These are phyloP conservation scores for Nycteola revayana DNA, from an alignment of 2,888 invertebrate species.

Conservation along the genomic window DNA sequence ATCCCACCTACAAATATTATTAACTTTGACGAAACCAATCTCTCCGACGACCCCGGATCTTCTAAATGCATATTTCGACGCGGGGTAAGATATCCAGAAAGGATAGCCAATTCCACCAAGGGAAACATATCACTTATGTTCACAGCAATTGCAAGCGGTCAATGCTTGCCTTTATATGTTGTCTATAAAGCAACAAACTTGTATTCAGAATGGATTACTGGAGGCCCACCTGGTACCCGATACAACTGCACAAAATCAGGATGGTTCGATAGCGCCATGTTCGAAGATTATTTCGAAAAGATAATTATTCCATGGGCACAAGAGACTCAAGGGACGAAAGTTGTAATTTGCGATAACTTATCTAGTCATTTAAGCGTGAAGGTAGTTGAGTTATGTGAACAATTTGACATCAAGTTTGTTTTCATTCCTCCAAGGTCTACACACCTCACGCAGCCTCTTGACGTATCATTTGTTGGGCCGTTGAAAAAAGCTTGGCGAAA, in stretches of 20 bases:
- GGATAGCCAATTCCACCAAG: constrained; percentile 22
- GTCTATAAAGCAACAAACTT: constrained; percentile 11
- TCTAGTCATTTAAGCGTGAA: background rate
- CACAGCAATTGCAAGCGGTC: constrained; percentile 5
- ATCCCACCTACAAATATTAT: constrained; percentile 7
- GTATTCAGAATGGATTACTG: constrained; percentile 6
- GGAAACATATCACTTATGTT: constrained; percentile 22
- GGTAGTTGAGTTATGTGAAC: background rate
- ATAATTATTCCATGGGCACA: constrained; percentile 5
- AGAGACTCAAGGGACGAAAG: constrained; percentile 11
- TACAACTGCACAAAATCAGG: constrained; percentile 10
- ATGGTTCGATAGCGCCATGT: constrained; percentile 9
- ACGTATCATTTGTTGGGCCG: constrained; percentile 20
- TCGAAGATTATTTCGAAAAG: constrained; percentile 8
- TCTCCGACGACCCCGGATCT: constrained; percentile 14
- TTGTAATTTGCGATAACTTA: constrained; percentile 2
- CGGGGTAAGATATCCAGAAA: constrained; percentile 21
- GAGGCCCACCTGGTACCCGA: constrained; percentile 5
- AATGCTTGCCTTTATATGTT: constrained; percentile 8
- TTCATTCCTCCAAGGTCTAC: constrained; percentile 22
- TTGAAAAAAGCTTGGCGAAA: constrained; percentile 17
- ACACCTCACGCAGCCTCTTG: constrained; percentile 20
- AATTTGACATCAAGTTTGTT: constrained; percentile 14
- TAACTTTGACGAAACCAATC: constrained; percentile 23
- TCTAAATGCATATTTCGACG: constrained; percentile 7